A percentile compares a stretch with the other conserved stretches of the same genome.
These are phyloP conservation scores for Oceanites oceanicus DNA, from an alignment of 2,113 vertebrate species.

Conservation along the genomic window DNA sequence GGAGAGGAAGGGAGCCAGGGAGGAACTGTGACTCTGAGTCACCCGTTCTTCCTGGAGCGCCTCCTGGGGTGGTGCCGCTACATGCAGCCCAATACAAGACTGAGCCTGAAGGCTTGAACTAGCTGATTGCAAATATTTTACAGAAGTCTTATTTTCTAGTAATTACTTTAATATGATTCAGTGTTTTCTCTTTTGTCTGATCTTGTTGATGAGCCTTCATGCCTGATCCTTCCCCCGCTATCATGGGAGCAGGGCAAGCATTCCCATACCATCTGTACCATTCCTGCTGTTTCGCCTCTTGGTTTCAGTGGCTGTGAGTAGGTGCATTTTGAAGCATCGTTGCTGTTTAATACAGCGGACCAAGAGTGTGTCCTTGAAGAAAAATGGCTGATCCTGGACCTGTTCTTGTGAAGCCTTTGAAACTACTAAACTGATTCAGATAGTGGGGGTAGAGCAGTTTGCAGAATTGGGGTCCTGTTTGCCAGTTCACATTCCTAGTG, in stretches of 20 bases:
- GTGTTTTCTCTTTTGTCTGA: slow-evolving; percentile 58
- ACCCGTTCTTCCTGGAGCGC: slow-evolving; percentile 1
- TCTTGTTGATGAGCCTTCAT: slow-evolving; percentile 46
- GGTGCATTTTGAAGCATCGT: neutral
- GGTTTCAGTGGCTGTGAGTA: neutral
- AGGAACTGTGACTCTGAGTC: slow-evolving; percentile 38
- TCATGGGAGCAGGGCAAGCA: neutral
- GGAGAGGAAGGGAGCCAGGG: slow-evolving; percentile 22
- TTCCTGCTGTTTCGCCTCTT: neutral
- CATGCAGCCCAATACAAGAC: slow-evolving; percentile 23
- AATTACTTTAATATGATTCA: slow-evolving; percentile 64
- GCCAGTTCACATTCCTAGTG: neutral
- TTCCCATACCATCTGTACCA: neutral
- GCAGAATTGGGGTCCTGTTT: neutral
- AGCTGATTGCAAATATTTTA: slow-evolving; percentile 34
- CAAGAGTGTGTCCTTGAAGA: neutral
- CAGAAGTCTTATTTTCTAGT: slow-evolving; percentile 55
- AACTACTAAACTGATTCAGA: neutral
- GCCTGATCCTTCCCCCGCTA: neutral
- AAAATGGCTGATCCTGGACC: neutral
- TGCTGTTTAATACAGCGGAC: neutral
- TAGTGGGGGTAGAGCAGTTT: neutral
- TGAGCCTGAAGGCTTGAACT: slow-evolving; percentile 37
- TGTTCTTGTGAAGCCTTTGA: neutral
- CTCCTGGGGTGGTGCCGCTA: slow-evolving; percentile 39